Base-by-base conservation (phyloP, 2,113 vertebrate genomes). In the Epinephelus lanceolatus region DNA sequence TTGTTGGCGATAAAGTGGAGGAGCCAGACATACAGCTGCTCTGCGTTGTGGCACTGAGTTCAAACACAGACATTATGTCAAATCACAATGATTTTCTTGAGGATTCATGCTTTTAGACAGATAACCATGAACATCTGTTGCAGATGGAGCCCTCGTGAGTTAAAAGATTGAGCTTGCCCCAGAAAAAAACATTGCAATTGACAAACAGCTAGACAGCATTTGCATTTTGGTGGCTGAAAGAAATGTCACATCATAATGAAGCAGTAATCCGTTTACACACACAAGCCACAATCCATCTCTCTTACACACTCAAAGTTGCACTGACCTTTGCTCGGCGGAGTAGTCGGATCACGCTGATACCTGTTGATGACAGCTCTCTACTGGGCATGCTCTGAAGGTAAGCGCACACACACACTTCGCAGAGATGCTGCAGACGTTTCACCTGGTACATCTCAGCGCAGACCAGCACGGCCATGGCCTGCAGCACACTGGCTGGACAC, bases 361-460 rank as follows among this genome's bases (percentile, higher is more conserved):
- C 98, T 0, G 97, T 99, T 10, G 97, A 96, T 0, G 96, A 95
- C 92, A 99, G 95, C 62, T 99, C 98, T 81, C 98, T 93, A 76
- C 97, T 99, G 1, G 98, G 97, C 98, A 99, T 98, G 91, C 96
- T 98, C 95, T 99, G 98, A 0, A 99, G 96, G 88, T 98, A 98
- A 0, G 97, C 98, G 55, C 98, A 97, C 81, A 99, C 97, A 51
- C 97, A 99, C 11, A 97, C 96, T 87, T 99, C 98, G 56, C 98
- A 99, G 73, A 99, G 97, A 52, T 98, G 97, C 95, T 98, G 97
- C 25, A 99, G 96, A 15, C 98, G 95, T 69, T 97, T 96, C 53
- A 99, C 97, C 78, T 99, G 98, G 93, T 99, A 99, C 98, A 99
- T 99, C 95, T 99, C 98, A 0, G 98, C 98, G 71, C 97, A 99